phyloP scores from a whole-genome alignment of 92 coral and sea anemone genomes.

The Zoanthus sociatus region DNA sequence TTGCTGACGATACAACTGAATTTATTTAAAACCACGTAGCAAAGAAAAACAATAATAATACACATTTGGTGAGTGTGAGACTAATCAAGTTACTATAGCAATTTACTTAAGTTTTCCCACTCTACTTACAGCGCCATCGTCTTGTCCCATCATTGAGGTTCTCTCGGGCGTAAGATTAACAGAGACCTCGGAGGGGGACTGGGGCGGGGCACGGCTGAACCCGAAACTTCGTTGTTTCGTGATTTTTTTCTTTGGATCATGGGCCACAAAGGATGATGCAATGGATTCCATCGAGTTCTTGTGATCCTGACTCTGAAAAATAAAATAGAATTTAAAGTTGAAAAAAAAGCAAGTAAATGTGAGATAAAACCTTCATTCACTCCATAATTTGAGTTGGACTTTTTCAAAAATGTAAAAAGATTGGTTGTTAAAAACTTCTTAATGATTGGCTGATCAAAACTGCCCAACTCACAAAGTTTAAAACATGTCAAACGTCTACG shows the following conservation, averaged over 20 bases:
- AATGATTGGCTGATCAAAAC: too few species aligned
- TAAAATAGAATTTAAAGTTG: background rate
- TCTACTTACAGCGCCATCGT: slow-evolving; percentile 84
- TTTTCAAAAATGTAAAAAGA: too few species aligned
- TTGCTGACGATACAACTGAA: too few species aligned
- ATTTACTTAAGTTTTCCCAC: too few species aligned
- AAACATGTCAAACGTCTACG: too few species aligned
- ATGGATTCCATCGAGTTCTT: slow-evolving; percentile 96
- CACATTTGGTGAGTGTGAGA: too few species aligned
- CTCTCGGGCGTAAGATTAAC: slow-evolving; percentile 98
- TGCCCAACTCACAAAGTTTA: too few species aligned
- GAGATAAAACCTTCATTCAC: too few species aligned
- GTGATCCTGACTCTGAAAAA: slow-evolving; percentile 58
- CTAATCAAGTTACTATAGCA: background rate
- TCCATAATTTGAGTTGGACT: too few species aligned
- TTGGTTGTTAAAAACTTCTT: too few species aligned
- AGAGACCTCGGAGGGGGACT: slow-evolving; percentile 95
- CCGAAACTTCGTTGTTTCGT: slow-evolving; percentile 95
- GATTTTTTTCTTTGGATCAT: slow-evolving; percentile 77
- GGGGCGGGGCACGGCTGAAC: slow-evolving; percentile 76
- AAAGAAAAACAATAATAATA: too few species aligned
- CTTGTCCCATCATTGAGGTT: slow-evolving; percentile 81
- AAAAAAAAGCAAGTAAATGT: background rate
- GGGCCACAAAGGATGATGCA: slow-evolving; percentile 87
- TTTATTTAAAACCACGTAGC: too few species aligned